These are phyloP conservation scores for Drosophila quadrilineata DNA, from an alignment of 1,140 invertebrate genomes.

Conservation along the genomic window DNA sequence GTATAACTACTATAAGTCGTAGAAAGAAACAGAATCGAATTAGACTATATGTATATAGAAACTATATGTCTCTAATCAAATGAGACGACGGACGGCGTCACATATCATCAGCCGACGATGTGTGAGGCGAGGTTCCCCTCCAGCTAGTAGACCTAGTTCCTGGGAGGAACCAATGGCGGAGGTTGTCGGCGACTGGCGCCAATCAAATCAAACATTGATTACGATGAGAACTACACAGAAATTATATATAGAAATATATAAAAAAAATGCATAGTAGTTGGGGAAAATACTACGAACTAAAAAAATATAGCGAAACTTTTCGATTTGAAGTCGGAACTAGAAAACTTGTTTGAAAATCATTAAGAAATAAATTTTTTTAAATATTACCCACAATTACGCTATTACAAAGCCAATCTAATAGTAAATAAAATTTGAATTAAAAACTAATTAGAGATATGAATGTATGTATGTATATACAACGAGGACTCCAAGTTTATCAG, in stretches of 20 bases:
- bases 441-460: background rate
- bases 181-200: conserved; percentile 54
- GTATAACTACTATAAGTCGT: conserved; percentile 38
- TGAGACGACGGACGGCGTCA: background rate
- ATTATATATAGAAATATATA: background rate
- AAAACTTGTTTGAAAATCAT: no score
- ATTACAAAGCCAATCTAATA: no score
- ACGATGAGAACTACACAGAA: conserved; percentile 51
- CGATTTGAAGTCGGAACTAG: no score
- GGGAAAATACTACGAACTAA: background rate
- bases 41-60: no score
- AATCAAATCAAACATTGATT: conserved; percentile 54
- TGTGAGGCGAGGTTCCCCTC: conserved; percentile 1
- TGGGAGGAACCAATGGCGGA: conserved; percentile 25
- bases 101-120: no score
- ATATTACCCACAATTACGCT: no score
- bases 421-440: conserved; percentile 10
- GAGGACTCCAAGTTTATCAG: background rate
- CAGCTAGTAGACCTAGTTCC: conserved; percentile 3
- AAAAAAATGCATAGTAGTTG: background rate
- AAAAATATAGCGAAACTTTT: background rate
- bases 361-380: no score
- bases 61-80: conserved; percentile 38
- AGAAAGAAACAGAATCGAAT: conserved; percentile 50
- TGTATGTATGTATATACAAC: no score